These are phyloP conservation scores for Drosophila ficusphila DNA, from an alignment of 1,140 invertebrate species.

Conservation along the genomic window DNA sequence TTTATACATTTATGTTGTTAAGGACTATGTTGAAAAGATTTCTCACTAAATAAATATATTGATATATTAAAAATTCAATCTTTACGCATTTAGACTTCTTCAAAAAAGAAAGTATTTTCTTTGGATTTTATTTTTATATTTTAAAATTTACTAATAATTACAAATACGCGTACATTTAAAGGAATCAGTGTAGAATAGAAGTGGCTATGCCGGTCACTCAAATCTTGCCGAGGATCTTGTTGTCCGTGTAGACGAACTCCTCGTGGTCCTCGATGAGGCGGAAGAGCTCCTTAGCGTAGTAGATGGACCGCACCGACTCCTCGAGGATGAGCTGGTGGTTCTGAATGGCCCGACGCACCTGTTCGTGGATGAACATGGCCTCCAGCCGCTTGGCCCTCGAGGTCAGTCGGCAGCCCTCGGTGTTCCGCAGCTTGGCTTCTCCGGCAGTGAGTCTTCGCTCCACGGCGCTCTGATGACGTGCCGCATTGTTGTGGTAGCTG, in stretches of 20 bases:
- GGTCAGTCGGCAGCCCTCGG: slow-evolving; percentile 49
- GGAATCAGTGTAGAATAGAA: not conserved
- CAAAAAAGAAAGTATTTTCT: too few relatives aligned
- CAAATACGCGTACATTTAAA: not conserved
- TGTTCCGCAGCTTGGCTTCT: slow-evolving; percentile 30
- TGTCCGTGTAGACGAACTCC: slow-evolving; percentile 56
- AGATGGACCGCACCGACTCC: slow-evolving; percentile 71
- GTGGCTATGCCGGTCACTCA: slow-evolving; percentile 12
- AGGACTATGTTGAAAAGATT: too few relatives aligned
- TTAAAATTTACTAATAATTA: slow-evolving; percentile 1
- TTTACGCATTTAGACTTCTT: too few relatives aligned
- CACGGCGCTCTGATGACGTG: slow-evolving; percentile 35
- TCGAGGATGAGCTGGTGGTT: slow-evolving; percentile 63
- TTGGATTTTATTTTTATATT: not conserved
- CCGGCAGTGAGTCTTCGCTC: slow-evolving; percentile 20
- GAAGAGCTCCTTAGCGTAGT: slow-evolving; percentile 68
- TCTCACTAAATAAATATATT: too few relatives aligned
- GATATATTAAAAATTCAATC: too few relatives aligned
- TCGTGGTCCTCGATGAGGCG: slow-evolving; percentile 62
- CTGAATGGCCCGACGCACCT: slow-evolving; percentile 49
- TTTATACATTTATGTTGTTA: not conserved
- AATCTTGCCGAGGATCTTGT: slow-evolving; percentile 27
- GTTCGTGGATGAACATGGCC: slow-evolving; percentile 60
- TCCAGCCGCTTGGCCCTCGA: slow-evolving; percentile 60
- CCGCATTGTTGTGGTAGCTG: slow-evolving; percentile 49